Percentiles rank a stretch among this genome's conserved stretches.
Conservation (phyloP, 2,113 vertebrate species). For the Prolemur simus region DNA sequence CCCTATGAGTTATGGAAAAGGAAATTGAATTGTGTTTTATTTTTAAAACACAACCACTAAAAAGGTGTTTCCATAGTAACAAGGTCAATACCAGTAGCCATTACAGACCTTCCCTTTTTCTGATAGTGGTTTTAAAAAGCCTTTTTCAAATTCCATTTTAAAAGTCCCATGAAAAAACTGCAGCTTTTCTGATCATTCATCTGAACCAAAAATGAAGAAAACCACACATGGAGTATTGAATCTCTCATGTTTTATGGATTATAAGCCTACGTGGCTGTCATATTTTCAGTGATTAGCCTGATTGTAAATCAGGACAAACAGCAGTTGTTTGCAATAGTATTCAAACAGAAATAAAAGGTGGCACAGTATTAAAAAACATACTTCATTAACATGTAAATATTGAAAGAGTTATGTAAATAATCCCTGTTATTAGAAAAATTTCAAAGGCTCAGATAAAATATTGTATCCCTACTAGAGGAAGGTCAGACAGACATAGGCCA, state of each 20-base stretch:
- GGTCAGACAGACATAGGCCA: slow-evolving; percentile 27
- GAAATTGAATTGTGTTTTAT: slow-evolving; percentile 69
- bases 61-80: slow-evolving; percentile 82
- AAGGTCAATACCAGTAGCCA: slow-evolving; percentile 74
- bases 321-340: slow-evolving; percentile 49
- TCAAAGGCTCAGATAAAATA: slow-evolving; percentile 49
- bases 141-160: slow-evolving; percentile 77
- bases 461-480: not conserved
- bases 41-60: slow-evolving; percentile 73
- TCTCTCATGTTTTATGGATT: slow-evolving; percentile 73
- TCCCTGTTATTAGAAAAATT: slow-evolving; percentile 55
- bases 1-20: slow-evolving; percentile 59
- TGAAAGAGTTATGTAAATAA: slow-evolving; percentile 64
- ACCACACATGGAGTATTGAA: slow-evolving; percentile 52
- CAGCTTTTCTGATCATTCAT: slow-evolving; percentile 65
- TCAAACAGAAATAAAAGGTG: slow-evolving; percentile 67
- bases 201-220: slow-evolving; percentile 51
- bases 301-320: slow-evolving; percentile 55
- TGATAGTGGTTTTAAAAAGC: slow-evolving; percentile 73
- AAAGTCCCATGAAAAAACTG: slow-evolving; percentile 48
- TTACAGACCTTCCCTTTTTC: slow-evolving; percentile 69
- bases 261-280: slow-evolving; percentile 21
- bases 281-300: slow-evolving; percentile 66
- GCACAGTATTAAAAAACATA: slow-evolving; percentile 19
- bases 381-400: slow-evolving; percentile 59